Conservation (phyloP, 2,797 vertebrate species). For the Todus mexicanus region DNA sequence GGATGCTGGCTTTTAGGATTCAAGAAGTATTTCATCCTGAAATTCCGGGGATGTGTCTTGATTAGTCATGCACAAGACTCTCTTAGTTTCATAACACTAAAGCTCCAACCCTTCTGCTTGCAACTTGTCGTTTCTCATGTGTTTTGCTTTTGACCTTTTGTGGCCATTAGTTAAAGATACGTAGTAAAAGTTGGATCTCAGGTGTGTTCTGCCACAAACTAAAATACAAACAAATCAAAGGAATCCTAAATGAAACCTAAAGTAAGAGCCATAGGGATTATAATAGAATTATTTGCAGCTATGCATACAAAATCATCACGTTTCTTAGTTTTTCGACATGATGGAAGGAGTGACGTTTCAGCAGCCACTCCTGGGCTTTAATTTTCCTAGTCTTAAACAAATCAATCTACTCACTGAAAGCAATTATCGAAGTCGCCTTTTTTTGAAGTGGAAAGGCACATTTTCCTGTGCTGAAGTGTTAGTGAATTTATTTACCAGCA, state of each 20-base stretch:
- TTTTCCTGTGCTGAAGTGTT: background rate
- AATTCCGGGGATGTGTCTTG: constrained; percentile 54
- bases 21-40: constrained; percentile 19
- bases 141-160: background rate
- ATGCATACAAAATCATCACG: background rate
- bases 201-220: background rate
- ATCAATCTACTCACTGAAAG: background rate
- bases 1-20: constrained; percentile 21
- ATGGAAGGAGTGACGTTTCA: background rate
- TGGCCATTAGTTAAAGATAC: background rate
- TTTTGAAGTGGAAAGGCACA: background rate
- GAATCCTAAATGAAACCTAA: background rate
- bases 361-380: background rate
- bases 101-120: background rate
- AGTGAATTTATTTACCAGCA: background rate
- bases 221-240: background rate
- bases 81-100: constrained; percentile 1
- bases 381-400: background rate
- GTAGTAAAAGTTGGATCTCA: background rate
- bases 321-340: background rate
- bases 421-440: background rate
- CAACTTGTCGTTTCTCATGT: background rate
- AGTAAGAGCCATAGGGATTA: background rate
- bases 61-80: constrained; percentile 50
- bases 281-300: background rate